A percentile compares a stretch with the other conserved stretches of the same genome.
Evolutionary conservation across 2,888 invertebrate species (phyloP).

Genomic region (Papilio protenor): DNA sequence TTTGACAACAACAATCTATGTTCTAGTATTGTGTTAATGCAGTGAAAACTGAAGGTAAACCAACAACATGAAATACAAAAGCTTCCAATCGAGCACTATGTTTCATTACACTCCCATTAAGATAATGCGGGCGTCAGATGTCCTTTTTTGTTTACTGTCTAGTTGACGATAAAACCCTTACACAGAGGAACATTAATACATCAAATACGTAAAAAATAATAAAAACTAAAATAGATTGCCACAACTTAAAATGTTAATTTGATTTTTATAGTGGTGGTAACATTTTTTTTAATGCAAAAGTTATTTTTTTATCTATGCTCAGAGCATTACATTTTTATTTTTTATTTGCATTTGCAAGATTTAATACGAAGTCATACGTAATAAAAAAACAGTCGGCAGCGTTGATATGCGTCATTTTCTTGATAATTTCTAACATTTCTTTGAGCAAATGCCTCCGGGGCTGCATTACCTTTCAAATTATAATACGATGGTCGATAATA

Average conservation of each 20-base stretch:
- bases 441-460: slow-evolving; percentile 6
- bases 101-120: slow-evolving; percentile 21
- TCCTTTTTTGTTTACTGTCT: neutral
- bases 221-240: neutral
- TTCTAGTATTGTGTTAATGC: neutral
- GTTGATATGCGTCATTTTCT: neutral
- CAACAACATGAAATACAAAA: neutral
- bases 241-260: neutral
- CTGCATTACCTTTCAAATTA: slow-evolving; percentile 27
- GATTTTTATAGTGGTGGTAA: neutral
- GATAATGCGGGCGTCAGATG: neutral
- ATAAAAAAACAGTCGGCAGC: neutral
- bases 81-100: slow-evolving; percentile 15
- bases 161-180: slow-evolving; percentile 12
- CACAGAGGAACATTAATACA: neutral
- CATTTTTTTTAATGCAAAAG: neutral
- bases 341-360: neutral
- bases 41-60: neutral
- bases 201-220: neutral
- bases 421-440: slow-evolving; percentile 2
- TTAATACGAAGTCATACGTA: neutral
- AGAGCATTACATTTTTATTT: neutral
- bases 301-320: neutral
- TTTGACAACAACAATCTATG: neutral
- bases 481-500: neutral